Percentiles rank a stretch among this genome's conserved stretches.
Conservation (phyloP, 2,797 vertebrate genomes). For the Valencia hispanica region DNA sequence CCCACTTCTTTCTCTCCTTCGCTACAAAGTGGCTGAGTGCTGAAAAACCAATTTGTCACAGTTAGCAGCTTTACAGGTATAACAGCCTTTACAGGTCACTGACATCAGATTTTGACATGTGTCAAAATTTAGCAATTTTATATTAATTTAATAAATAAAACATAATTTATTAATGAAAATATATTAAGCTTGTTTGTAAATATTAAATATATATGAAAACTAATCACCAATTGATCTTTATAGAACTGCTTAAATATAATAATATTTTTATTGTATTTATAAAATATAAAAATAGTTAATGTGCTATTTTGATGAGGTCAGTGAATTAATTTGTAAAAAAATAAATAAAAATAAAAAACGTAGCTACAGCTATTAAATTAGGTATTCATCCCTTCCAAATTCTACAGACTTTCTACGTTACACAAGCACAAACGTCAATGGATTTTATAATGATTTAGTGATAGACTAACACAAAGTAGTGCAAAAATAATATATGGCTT, state of each 20-base stretch:
- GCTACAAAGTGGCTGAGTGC: slow-evolving; percentile 63
- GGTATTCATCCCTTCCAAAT: neutral
- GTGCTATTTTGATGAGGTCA: too few species aligned
- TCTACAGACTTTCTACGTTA: neutral
- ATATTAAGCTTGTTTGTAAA: too few species aligned
- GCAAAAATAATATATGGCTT: too few species aligned
- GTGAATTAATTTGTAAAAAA: too few species aligned
- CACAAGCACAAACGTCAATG: neutral
- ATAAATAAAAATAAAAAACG: neutral
- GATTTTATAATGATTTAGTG: neutral
- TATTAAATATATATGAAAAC: neutral
- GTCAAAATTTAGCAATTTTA: neutral
- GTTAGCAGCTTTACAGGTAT: slow-evolving; percentile 48
- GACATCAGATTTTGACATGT: too few species aligned
- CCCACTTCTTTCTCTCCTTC: slow-evolving; percentile 10
- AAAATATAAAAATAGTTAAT: neutral
- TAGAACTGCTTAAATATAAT: neutral
- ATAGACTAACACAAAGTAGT: neutral
- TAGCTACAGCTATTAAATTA: neutral
- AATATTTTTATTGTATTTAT: neutral
- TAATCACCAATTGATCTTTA: neutral
- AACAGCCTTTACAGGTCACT: slow-evolving; percentile 25
- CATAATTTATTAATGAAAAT: neutral
- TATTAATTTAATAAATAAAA: neutral
- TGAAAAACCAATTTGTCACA: slow-evolving; percentile 68